phyloP scores from a whole-genome alignment of 2,888 invertebrate genomes.

The Ormyrus thymus region DNA sequence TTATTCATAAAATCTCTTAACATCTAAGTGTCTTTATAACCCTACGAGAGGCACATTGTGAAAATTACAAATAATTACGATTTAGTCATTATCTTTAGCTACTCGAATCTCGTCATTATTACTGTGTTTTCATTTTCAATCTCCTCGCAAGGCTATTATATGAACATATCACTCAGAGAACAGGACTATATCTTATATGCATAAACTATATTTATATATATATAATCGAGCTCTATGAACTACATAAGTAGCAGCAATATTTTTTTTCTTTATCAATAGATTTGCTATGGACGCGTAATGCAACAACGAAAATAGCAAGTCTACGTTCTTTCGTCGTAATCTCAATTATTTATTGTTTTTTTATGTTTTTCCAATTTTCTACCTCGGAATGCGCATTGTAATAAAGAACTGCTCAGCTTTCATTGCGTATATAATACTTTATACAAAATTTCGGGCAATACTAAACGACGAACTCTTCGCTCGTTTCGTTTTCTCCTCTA shows the following conservation, averaged over 20 bases:
- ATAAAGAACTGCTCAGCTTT: conserved; percentile 12
- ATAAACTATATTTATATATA: conserved; percentile 58
- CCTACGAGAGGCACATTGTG: conserved; percentile 67
- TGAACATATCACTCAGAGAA: conserved; percentile 68
- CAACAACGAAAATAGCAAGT: conserved; percentile 19
- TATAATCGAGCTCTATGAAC: conserved; percentile 54
- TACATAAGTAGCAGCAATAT: conserved; percentile 51
- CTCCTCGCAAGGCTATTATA: conserved; percentile 61
- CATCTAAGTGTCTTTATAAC: conserved; percentile 56
- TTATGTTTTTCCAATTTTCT: conserved; percentile 23
- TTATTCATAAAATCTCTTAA: conserved; percentile 54
- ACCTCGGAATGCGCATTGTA: neutral
- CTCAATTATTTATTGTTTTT: conserved; percentile 53
- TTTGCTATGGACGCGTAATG: conserved; percentile 2
- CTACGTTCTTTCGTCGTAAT: conserved; percentile 23
- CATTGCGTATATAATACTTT: conserved; percentile 2
- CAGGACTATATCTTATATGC: conserved; percentile 60
- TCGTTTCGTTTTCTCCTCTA: neutral
- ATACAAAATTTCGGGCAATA: conserved; percentile 11
- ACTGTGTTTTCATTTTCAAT: conserved; percentile 51
- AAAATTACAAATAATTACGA: conserved; percentile 57
- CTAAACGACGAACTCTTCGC: conserved; percentile 25
- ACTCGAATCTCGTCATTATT: conserved; percentile 51
- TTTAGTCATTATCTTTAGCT: conserved; percentile 38
- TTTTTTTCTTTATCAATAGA: conserved; percentile 29